Evolutionary conservation across 2,797 vertebrate species (phyloP).

Genomic region (Monodelphis domestica): DNA sequence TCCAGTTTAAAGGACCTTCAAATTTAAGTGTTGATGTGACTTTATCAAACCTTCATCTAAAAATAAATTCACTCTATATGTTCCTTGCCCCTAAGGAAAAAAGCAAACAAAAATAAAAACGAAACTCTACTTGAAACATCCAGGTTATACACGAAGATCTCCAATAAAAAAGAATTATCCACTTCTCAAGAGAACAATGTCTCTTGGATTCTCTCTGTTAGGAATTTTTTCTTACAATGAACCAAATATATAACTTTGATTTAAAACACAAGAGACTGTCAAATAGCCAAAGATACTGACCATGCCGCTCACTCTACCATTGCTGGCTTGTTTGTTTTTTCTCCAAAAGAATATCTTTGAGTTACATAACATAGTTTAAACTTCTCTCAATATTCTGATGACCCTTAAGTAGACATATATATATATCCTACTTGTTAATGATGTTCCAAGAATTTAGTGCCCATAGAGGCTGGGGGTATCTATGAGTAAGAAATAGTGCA

Average conservation of each 20-base stretch:
- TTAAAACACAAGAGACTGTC: too few relatives aligned
- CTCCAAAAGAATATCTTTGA: neutral
- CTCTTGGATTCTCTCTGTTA: neutral
- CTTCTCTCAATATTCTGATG: neutral
- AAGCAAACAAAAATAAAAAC: neutral
- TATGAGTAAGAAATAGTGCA: neutral
- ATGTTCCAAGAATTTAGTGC: neutral
- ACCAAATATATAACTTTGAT: neutral
- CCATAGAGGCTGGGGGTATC: neutral
- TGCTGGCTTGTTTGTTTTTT: neutral
- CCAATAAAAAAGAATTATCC: neutral
- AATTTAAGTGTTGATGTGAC: neutral
- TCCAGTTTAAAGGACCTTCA: constrained; percentile 9
- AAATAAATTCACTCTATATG: neutral
- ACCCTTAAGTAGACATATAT: neutral
- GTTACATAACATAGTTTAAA: neutral
- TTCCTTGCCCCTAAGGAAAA: neutral
- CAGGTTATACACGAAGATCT: neutral
- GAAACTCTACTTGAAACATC: neutral
- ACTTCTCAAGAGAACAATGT: neutral
- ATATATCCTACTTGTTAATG: neutral
- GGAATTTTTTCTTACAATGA: neutral
- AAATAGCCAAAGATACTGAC: neutral
- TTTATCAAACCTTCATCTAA: neutral
- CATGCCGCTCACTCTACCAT: neutral